Evolutionary conservation across 2,113 vertebrate genomes (phyloP).

Genomic region (Lethenteron camtschaticum): DNA sequence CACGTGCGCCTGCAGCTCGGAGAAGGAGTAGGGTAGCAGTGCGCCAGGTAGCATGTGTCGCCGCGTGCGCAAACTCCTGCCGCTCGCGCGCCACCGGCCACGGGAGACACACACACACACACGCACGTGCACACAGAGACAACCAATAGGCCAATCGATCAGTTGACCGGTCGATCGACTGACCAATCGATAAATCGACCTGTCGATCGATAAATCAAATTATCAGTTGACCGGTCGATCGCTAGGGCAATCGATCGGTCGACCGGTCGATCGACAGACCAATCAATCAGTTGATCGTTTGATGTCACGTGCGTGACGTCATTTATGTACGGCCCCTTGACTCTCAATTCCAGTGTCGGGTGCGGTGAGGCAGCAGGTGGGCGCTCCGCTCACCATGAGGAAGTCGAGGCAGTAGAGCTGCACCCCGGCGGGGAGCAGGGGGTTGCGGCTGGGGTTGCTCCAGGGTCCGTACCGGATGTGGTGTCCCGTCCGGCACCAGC

Average conservation of each 20-base stretch:
- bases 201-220: too few species aligned
- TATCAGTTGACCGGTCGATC: too few species aligned
- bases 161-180: too few species aligned
- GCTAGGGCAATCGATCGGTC: too few species aligned
- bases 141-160: background rate
- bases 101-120: too few species aligned
- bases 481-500: constrained; percentile 8
- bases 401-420: constrained; percentile 5
- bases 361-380: background rate
- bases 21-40: constrained; percentile 7
- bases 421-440: background rate
- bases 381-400: constrained; percentile 1
- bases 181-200: too few species aligned
- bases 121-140: background rate
- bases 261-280: too few species aligned
- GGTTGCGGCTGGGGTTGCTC: constrained; percentile 1
- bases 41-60: constrained; percentile 6
- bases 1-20: constrained; percentile 7
- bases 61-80: constrained; percentile 7
- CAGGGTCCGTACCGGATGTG: constrained; percentile 7
- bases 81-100: too few species aligned
- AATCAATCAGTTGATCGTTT: too few species aligned
- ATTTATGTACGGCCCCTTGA: too few species aligned
- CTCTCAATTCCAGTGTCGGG: background rate
- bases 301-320: background rate